Evolutionary conservation across 2,888 invertebrate species (phyloP), one percentile per base, ranked within the genome.

Genomic region (Salticus scenicus): DNA sequence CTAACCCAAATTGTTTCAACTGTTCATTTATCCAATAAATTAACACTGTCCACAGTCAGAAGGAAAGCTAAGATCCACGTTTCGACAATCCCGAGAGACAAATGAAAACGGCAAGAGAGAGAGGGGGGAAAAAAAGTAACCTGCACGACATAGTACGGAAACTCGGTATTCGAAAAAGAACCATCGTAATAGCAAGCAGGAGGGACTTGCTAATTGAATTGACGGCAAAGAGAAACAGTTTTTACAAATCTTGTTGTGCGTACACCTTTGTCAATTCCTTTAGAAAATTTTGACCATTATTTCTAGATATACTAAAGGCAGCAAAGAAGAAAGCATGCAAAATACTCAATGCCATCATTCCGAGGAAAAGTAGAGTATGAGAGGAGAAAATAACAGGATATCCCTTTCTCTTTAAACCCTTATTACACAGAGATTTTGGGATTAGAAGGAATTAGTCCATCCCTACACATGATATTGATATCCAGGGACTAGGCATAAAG

Each of bases 1-100:
- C 69, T 70, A 74, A 82, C 71, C 64, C 75, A 70, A 82, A 82
- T 71, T 76, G 75, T 63, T 57, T 75, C 70, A 75, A 71, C 75
- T 82, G 82, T 76, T 76, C 75, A 71, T 75, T 76, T 76, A 82
- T 76, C 82, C 75, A 82, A 75, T 82, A 82, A 82, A 82, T 76
- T 82, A 82, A 76, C 82, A 82, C 73, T 82, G 82, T 73, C 73
- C 80, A 47, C 10, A 37, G 42, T 57, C 57, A 67, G 81, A 81
- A 81, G 81, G 74, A 81, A 81, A 63, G 69, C 63, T 30, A 69
- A 81, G 37, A 37, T 69, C 69, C 31, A 81, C 57, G 69, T 42
- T 69, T 57, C 20, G 41, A 73, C 41, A 42, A 63, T 67, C 81
- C 37, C 74, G 20, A n/a, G 81, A 81, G 81, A 74, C 69, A 63